Conservation (phyloP, 1,140 invertebrate genomes). For the Penaeus japonicus region DNA sequence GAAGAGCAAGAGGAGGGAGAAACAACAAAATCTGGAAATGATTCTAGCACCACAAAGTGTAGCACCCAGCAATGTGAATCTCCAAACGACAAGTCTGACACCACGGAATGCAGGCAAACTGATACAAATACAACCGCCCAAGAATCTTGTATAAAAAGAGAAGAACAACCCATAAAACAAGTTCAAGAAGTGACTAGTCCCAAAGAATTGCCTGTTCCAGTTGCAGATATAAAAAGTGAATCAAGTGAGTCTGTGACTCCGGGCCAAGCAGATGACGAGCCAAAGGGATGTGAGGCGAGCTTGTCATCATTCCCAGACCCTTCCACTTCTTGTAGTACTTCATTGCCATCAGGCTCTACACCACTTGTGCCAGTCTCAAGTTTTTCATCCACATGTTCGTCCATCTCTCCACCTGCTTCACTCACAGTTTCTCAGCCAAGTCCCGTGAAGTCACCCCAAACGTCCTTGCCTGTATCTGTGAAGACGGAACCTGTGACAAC, state of each 20-base stretch:
- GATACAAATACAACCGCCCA: background rate
- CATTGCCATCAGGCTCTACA: background rate
- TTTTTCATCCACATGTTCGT: background rate
- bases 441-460: too few relatives aligned
- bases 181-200: background rate
- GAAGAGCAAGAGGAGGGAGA: background rate
- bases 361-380: background rate
- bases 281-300: constrained; percentile 3
- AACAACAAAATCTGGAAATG: constrained; percentile 1
- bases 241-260: background rate
- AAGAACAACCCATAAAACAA: background rate
- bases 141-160: background rate
- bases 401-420: background rate
- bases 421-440: background rate
- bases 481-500: too few relatives aligned
- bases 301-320: constrained; percentile 14
- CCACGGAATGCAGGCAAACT: background rate
- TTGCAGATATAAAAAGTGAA: constrained; percentile 8
- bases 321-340: background rate
- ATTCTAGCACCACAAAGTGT: constrained; percentile 31
- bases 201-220: constrained; percentile 25
- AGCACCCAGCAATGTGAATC: constrained; percentile 22
- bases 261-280: background rate
- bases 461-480: too few relatives aligned
- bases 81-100: background rate